Evolutionary conservation across 2,113 vertebrate genomes (phyloP).

Genomic region (Ceyx melanurus): DNA sequence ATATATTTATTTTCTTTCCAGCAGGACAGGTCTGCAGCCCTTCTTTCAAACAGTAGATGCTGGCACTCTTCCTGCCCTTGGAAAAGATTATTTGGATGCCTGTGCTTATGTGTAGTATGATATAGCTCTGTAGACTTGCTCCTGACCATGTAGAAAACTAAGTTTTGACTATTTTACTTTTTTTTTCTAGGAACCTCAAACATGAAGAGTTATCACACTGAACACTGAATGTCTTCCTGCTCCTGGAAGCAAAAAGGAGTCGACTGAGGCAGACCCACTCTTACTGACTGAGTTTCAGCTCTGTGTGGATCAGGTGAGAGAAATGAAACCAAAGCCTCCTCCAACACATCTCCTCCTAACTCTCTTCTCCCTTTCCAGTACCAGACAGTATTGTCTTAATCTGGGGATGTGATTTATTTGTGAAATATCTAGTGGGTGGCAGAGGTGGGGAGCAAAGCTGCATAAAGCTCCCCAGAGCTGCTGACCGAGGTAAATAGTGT

Average conservation of each 20-base stretch:
- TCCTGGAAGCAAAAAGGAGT: not conserved
- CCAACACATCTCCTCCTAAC: not conserved
- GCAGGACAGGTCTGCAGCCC: not conserved
- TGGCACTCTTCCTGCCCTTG: not conserved
- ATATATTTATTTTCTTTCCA: not conserved
- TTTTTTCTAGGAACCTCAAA: not conserved
- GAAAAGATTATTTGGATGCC: not conserved
- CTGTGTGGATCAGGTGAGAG: not conserved
- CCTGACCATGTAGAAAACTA: rapidly evolving
- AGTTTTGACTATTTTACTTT: not conserved
- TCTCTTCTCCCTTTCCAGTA: not conserved
- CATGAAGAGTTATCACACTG: not conserved
- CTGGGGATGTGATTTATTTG: constrained; percentile 65
- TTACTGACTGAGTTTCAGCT: not conserved
- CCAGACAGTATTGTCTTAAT: constrained; percentile 45
- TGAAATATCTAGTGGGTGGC: constrained; percentile 61
- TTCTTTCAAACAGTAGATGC: not conserved
- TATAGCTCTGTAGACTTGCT: not conserved
- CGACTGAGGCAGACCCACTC: not conserved
- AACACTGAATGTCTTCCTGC: not conserved
- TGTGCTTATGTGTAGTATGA: not conserved
- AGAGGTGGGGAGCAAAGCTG: constrained; percentile 57
- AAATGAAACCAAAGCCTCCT: not conserved
- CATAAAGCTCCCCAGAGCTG: constrained; percentile 54
- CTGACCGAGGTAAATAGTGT: constrained; percentile 67